Conservation (phyloP, 2,797 vertebrate genomes). For the Labroides dimidiatus region DNA sequence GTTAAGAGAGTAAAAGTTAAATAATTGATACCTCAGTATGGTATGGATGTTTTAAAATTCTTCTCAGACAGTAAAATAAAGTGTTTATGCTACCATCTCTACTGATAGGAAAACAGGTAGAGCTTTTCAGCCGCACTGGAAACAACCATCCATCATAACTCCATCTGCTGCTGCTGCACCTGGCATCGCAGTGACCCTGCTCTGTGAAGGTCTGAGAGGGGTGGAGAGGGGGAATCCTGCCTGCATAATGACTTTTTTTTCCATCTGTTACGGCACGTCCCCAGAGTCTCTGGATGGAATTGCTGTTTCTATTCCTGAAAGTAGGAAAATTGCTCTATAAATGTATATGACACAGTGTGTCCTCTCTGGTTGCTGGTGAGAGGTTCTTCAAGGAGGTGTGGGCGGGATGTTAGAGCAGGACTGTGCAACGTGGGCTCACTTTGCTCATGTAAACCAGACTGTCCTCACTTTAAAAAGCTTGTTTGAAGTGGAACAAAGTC, state of each 20-base stretch:
- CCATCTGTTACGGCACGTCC: slow-evolving; percentile 64
- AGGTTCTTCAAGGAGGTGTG: slow-evolving; percentile 31
- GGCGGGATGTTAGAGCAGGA: slow-evolving; percentile 39
- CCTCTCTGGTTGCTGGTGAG: slow-evolving; percentile 29
- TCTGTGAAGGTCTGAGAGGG: slow-evolving; percentile 48
- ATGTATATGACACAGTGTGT: slow-evolving; percentile 53
- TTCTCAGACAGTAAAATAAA: neutral
- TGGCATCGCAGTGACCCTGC: slow-evolving; percentile 46
- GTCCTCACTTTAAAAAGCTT: slow-evolving; percentile 45
- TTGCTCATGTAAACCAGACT: slow-evolving; percentile 58
- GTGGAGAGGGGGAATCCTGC: slow-evolving; percentile 66
- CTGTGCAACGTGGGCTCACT: slow-evolving; percentile 22
- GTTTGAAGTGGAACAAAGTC: slow-evolving; percentile 58
- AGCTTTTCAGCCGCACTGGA: slow-evolving; percentile 42
- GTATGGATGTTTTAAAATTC: no score
- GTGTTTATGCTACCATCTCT: neutral
- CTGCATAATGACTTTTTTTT: slow-evolving; percentile 66
- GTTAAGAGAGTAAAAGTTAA: no score
- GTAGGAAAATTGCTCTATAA: slow-evolving; percentile 69
- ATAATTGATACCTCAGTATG: no score
- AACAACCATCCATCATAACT: slow-evolving; percentile 61
- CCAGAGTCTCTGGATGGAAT: slow-evolving; percentile 58
- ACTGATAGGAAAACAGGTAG: slow-evolving; percentile 18
- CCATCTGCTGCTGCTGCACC: slow-evolving; percentile 31
- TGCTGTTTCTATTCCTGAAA: slow-evolving; percentile 70